Evolutionary conservation across 2,113 vertebrate species (phyloP), one percentile per base, ranked within the genome.

Genomic region (Lepus timidus): DNA sequence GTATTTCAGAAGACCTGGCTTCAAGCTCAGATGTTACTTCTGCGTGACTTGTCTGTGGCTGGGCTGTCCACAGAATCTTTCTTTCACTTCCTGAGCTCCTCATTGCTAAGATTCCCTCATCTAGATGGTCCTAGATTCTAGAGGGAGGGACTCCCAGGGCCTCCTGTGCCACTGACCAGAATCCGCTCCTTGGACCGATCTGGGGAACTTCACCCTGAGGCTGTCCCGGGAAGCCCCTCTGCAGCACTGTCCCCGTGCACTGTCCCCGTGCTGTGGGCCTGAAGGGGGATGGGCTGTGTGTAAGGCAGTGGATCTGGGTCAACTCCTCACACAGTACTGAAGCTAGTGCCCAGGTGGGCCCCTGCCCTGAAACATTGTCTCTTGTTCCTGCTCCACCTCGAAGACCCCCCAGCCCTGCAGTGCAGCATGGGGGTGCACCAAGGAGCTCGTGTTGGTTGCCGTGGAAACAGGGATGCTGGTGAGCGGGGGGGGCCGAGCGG

Each of bases 171-270:
- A 78, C 39, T 19, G 73, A 0, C 27, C 13, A 23, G 65, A 83
- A 58, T 91, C 31, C 27, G 27, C 25, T 36, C 19, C 4, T 12
- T 2, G 0, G 65, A n/a, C 6, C 0, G 7, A 14, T 27, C 9
- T 68, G 82, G 49, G 25, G 76, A 70, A 31, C 31, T 68, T 39
- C 3, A 58, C 80, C n/a, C 71, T 44, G 44, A 75, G 71, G 12
- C 52, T 49, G 55, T 1, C 14, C 3, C 7, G 67, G 85, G 31
- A 14, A 19, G 23, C 39, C 25, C 8, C 44, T 3, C 3, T n/a
- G 10, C 4, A 13, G 23, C 4, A 0, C 51, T 0, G 0, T 11
- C 25, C 19, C 25, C 20, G 9, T 55, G 22, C 0, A 0, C 16
- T 81, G 20, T 11, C 5, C 55, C 19, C 19, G 55, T 58, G 55